phyloP scores from a whole-genome alignment of 92 coral and sea anemone species.

The Porites rus region DNA sequence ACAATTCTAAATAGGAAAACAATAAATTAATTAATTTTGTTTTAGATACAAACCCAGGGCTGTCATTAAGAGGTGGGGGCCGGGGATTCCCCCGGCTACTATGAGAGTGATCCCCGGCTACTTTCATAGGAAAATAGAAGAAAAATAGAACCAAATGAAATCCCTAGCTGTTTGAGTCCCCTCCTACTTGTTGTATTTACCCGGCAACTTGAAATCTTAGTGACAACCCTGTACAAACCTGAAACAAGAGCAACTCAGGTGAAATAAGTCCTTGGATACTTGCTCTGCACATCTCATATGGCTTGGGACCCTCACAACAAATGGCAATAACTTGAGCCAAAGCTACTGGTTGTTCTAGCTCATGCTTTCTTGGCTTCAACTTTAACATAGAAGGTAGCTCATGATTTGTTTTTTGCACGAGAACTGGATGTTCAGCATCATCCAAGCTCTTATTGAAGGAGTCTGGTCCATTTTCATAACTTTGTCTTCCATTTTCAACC shows the following conservation, averaged over 20 bases:
- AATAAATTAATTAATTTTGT: too few species aligned
- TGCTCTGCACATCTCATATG: constrained; percentile 15
- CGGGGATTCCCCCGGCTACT: too few species aligned
- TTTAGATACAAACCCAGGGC: not conserved
- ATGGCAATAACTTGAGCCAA: constrained; percentile 32
- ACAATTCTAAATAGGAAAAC: too few species aligned
- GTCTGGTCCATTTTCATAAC: not conserved
- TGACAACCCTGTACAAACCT: constrained; percentile 21
- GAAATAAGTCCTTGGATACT: constrained; percentile 27
- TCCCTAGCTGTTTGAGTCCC: too few species aligned
- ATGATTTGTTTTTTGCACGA: not conserved
- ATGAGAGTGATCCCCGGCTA: too few species aligned
- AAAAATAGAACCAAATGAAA: too few species aligned
- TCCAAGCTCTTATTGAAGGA: not conserved
- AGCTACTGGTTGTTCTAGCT: not conserved
- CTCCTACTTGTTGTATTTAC: not conserved
- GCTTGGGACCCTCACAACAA: constrained; percentile 5
- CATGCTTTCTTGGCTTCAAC: constrained; percentile 11
- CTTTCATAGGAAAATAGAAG: too few species aligned
- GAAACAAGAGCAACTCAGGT: constrained; percentile 42
- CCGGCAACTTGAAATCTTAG: too few species aligned
- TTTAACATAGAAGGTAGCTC: constrained; percentile 16
- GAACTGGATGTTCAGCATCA: not conserved
- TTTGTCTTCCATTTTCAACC: not conserved
- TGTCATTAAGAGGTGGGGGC: too few species aligned